Base-by-base conservation (phyloP, 2,113 vertebrate genomes). In the Enhydra lutris region DNA sequence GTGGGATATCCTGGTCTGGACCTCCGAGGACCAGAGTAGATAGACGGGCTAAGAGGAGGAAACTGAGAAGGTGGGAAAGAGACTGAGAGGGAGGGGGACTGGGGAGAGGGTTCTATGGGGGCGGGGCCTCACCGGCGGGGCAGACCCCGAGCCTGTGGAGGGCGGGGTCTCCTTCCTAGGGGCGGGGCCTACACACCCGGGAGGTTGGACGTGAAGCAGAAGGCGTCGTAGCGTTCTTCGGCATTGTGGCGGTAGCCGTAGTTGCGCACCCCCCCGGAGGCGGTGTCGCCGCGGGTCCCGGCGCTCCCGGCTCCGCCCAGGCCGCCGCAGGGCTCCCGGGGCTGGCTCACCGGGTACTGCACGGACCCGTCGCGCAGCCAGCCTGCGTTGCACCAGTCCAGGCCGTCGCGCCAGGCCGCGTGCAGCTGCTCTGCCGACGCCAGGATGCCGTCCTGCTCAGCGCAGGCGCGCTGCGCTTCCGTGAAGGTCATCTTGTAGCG, bases 351-450 rank as follows among this genome's bases (percentile, higher is more conserved):
- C 4, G 99, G 99, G 39, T 99, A 99, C 85, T 99, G 99, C 93
- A 99, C 99, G 0, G 99, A 99, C 79, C 99, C 99, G 4, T 99
- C 99, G 50, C 99, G 98, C 97, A 99, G 98, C 99, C 99, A 99
- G 55, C 99, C 99, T 0, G 99, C 99, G 24, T 99, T 99, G 98
- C 99, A 99, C 99, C 99, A 99, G 97, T 99, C 99, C 96, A 99
- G 97, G 0, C 99, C 99, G 1, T 99, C 99, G 93, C 99, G 98
- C 99, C 99, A 99, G 45, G 99, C 99, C 96, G 99, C 99, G 95
- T 99, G 99, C 73, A 99, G 94, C 94, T 99, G 99, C 14, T 99
- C 98, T 8, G 99, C 99, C 0, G 99, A 99, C 1, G 99, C 99
- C 98, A 99, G 98, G 97, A 99, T 99, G 55, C 99, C 99, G 0